Evolutionary conservation across 1,140 invertebrate species (phyloP), one percentile per base, ranked within the genome.

Genomic region (Listronotus oregonensis): DNA sequence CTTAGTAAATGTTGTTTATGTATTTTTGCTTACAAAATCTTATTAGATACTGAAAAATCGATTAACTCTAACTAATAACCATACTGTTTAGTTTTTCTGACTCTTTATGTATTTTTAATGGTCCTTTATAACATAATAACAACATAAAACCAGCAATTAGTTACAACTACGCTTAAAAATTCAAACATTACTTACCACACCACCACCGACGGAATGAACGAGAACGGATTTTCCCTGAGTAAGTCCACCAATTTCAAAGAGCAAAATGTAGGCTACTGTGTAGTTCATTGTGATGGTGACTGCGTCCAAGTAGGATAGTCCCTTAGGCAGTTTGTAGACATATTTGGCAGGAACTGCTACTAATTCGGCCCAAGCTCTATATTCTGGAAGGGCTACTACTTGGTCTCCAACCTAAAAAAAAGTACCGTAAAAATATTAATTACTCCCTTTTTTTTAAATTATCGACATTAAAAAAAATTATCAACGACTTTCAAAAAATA

Each of bases 251-350:
- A 94, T 81, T 73, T 94, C 91, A 80, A 95, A 94, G 8, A 96
- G 85, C 62, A 95, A 81, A 64, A 93, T 89, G 77, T 95, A 89
- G 44, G 92, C 94, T 1, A 94, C 89, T 43, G 93, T 85, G 75
- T 92, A 95, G 79, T 93, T 93, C 83, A 94, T 89, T 21, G 91
- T 89, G 68, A 95, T 84, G 37, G 92, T 90, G 10, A 90, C 90
- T 12, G 90, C 92, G 71, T 95, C 92, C 71, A 88, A 80, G 64
- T 89, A 90, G 52, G 82, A 86, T 86, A 95, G 89, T 43, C 85
- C 86, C 32, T 86, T 83, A 11, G 92, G 92, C 69, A 95, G 80
- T 58, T 86, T 87, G 82, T 91, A 95, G 64, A 93, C 90, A 70
- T 87, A 89, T 67, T 88, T 87, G 10, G 88, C 86, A 1, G 90